These are phyloP conservation scores for Bubo bubo DNA, from an alignment of 2,113 vertebrate species.

Conservation along the genomic window DNA sequence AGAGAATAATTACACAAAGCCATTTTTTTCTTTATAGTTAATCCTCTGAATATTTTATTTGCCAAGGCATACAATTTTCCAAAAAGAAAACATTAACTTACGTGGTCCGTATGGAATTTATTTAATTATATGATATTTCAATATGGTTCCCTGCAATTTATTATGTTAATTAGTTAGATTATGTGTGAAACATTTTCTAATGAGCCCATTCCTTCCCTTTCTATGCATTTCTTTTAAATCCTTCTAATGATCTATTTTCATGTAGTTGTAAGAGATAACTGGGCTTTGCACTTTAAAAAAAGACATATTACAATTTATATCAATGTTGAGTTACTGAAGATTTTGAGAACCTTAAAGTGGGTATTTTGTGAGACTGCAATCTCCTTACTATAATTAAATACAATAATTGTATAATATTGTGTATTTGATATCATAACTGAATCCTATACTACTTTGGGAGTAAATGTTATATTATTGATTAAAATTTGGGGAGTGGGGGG, in stretches of 20 bases:
- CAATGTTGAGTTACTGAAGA: not conserved
- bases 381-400: not conserved
- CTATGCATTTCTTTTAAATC: not conserved
- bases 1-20: conserved; percentile 34
- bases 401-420: not conserved
- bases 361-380: not conserved
- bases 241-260: not conserved
- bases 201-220: not conserved
- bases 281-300: not conserved
- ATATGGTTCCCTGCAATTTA: conserved; percentile 25
- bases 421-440: not conserved
- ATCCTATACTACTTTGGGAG: not conserved
- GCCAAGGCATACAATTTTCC: conserved; percentile 22
- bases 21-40: conserved; percentile 39
- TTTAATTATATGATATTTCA: conserved; percentile 46
- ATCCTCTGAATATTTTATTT: conserved; percentile 61
- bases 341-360: not conserved
- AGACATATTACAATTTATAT: not conserved
- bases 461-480: not conserved
- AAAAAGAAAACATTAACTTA: conserved; percentile 49
- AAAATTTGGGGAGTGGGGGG: not conserved
- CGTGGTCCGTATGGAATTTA: conserved; percentile 8
- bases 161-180: conserved; percentile 55
- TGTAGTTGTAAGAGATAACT: not conserved
- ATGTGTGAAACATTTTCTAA: conserved; percentile 50